Conservation (phyloP, 2,113 vertebrate genomes). For the Nestor notabilis region DNA sequence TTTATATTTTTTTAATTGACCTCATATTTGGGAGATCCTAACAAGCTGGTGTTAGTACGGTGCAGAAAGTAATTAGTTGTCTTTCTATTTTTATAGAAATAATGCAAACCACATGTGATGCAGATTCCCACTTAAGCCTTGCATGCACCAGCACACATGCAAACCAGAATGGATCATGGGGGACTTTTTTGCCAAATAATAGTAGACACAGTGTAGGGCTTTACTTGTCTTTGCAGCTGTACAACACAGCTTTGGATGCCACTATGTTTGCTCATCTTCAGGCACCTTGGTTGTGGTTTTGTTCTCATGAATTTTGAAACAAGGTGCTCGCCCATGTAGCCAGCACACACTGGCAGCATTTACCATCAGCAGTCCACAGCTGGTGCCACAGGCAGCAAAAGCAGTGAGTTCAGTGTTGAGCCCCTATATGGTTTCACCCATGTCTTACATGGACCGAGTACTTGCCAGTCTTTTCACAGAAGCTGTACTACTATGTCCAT, state of each 20-base stretch:
- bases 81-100: slow-evolving; percentile 10
- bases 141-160: background rate
- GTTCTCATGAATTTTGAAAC: background rate
- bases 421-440: accelerated
- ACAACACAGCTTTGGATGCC: background rate
- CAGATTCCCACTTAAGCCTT: background rate
- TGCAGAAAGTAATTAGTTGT: background rate
- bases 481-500: background rate
- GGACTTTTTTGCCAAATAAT: background rate
- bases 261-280: background rate
- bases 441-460: background rate
- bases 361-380: background rate
- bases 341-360: background rate
- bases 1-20: background rate
- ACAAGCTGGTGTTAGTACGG: background rate
- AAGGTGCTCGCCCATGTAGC: background rate
- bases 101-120: background rate
- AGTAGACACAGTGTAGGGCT: background rate
- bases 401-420: background rate
- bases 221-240: background rate
- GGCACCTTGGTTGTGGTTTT: background rate
- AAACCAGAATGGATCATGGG: background rate
- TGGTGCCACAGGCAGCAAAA: background rate
- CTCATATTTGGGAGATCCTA: background rate
- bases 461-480: background rate